Percentiles rank a stretch among this genome's conserved stretches.
Conservation (phyloP, 2,888 invertebrate species). For the Epirrhoe tristata region DNA sequence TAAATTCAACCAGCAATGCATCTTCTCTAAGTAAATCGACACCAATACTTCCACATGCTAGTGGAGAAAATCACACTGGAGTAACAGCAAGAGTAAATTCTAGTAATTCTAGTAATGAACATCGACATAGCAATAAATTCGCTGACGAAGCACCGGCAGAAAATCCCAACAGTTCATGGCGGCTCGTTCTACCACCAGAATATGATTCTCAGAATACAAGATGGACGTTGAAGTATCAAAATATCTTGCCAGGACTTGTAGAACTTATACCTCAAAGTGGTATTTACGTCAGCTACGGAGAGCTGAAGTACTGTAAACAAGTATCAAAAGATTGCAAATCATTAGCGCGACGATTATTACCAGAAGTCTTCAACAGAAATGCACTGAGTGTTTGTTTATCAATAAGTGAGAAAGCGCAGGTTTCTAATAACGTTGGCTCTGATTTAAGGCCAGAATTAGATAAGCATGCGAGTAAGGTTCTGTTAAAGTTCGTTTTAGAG, state of each 20-base stretch:
- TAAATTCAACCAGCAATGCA: slow-evolving; percentile 1
- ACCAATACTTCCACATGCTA: background rate
- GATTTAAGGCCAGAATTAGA: slow-evolving; percentile 18
- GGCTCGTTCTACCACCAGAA: slow-evolving; percentile 20
- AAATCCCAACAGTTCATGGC: background rate
- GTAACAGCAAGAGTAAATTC: background rate
- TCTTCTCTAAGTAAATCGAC: background rate
- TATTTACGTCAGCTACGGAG: slow-evolving; percentile 16
- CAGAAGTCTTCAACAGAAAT: slow-evolving; percentile 13
- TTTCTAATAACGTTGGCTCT: background rate
- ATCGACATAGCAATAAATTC: background rate
- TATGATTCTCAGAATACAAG: slow-evolving; percentile 36
- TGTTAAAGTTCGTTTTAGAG: slow-evolving; percentile 13
- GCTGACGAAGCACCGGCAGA: background rate
- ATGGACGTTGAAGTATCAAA: slow-evolving; percentile 37
- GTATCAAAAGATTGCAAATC: slow-evolving; percentile 19
- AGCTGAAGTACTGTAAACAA: background rate
- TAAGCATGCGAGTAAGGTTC: slow-evolving; percentile 2
- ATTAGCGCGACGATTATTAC: slow-evolving; percentile 15
- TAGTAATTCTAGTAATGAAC: background rate
- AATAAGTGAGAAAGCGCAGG: slow-evolving; percentile 7
- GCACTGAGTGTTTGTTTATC: slow-evolving; percentile 23
- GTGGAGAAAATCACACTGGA: slow-evolving; percentile 1
- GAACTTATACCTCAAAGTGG: slow-evolving; percentile 22
- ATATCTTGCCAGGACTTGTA: slow-evolving; percentile 14